phyloP scores from a whole-genome alignment of 2,888 invertebrate genomes.

The Biston betularia region DNA sequence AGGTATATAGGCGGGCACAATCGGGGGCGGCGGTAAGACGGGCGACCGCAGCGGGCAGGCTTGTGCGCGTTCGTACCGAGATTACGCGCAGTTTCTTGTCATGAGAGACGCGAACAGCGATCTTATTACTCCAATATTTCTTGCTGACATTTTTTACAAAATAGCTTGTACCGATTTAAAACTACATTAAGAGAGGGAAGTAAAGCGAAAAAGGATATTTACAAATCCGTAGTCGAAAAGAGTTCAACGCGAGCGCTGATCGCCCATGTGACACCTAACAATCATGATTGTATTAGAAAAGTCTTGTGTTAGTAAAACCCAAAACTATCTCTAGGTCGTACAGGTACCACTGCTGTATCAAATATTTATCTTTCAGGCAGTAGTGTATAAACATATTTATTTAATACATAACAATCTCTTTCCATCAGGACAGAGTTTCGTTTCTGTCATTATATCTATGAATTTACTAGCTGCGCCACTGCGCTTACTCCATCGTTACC shows the following conservation, averaged over 20 bases:
- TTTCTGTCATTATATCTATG: no score
- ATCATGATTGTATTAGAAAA: no score
- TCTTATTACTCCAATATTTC: neutral
- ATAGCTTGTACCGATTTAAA: neutral
- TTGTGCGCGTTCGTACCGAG: conserved; percentile 78
- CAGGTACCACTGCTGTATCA: no score
- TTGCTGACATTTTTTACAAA: no score
- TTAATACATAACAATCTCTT: no score
- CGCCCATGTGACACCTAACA: neutral
- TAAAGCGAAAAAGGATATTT: neutral
- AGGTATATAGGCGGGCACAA: conserved; percentile 62
- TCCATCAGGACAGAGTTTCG: no score
- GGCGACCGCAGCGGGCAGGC: conserved; percentile 81
- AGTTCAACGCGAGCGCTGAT: conserved; percentile 27
- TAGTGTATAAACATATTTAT: no score
- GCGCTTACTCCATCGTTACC: no score
- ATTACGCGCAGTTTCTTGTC: conserved; percentile 47
- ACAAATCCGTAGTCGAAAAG: conserved; percentile 2
- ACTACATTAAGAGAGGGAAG: neutral
- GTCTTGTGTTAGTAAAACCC: no score
- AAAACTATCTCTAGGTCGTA: no score
- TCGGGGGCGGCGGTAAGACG: conserved; percentile 78
- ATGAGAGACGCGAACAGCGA: conserved; percentile 36
- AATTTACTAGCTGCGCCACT: no score
- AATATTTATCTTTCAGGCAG: no score